A percentile compares a stretch with the other conserved stretches of the same genome.
Conservation (phyloP, 2,797 vertebrate species). For the Carduelis carduelis region DNA sequence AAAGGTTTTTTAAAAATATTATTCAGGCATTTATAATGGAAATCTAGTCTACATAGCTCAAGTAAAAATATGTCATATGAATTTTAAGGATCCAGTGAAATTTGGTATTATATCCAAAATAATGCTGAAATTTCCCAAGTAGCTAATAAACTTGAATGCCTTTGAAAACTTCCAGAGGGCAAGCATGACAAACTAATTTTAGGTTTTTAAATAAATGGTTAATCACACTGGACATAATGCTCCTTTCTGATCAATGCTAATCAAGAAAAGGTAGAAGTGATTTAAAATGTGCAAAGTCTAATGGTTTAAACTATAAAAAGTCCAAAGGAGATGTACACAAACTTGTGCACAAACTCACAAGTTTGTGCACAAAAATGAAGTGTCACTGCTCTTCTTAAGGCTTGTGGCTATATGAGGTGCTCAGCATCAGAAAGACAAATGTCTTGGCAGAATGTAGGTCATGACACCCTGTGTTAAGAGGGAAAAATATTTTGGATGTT, state of each 20-base stretch:
- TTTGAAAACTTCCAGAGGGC: not conserved
- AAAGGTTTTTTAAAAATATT: not conserved
- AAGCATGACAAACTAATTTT: not conserved
- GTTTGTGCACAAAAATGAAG: not conserved
- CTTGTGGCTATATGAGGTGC: not conserved
- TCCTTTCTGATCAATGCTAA: not conserved
- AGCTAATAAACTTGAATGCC: accelerated
- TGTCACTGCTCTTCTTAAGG: accelerated
- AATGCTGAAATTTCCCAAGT: not conserved
- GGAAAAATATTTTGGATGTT: not conserved
- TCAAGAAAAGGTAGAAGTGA: not conserved
- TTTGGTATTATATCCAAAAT: not conserved
- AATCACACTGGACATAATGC: not conserved
- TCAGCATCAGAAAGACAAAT: not conserved
- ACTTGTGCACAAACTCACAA: not conserved
- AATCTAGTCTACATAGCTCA: not conserved
- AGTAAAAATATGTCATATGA: not conserved
- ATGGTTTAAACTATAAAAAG: not conserved
- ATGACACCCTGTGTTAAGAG: not conserved
- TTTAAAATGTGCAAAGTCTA: not conserved
- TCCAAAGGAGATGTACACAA: not conserved
- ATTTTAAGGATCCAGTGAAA: not conserved
- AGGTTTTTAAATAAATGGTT: not conserved
- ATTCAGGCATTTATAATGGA: not conserved
- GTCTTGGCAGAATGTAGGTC: not conserved